Evolutionary conservation across 2,797 vertebrate species (phyloP).

Genomic region (Calcarius lapponicus): DNA sequence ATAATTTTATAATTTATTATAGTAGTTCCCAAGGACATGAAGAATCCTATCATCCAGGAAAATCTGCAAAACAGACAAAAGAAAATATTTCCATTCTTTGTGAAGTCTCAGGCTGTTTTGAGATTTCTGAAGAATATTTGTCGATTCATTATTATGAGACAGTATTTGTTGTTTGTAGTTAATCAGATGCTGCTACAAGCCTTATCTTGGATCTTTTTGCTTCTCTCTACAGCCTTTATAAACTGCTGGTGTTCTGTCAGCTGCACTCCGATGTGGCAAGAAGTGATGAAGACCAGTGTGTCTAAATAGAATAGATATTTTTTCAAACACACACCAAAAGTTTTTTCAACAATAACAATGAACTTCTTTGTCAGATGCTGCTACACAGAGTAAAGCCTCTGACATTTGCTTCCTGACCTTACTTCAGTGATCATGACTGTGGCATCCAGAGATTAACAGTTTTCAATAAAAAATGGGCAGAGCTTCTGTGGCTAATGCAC

Average conservation of each 20-base stretch:
- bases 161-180: not conserved
- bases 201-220: not conserved
- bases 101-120: not conserved
- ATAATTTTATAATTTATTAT: not conserved
- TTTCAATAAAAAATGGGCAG: not conserved
- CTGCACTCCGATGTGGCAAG: not conserved
- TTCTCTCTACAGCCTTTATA: not conserved
- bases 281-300: fast-evolving
- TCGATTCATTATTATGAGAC: not conserved
- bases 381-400: not conserved
- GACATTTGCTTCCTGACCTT: not conserved
- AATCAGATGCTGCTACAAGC: not conserved
- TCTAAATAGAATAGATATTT: not conserved
- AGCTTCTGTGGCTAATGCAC: not conserved
- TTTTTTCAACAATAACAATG: not conserved
- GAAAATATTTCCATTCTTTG: not conserved
- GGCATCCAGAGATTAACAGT: not conserved
- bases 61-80: not conserved
- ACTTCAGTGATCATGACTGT: not conserved
- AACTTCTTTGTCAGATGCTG: not conserved
- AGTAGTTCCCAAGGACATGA: not conserved
- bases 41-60: not conserved
- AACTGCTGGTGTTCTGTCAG: not conserved
- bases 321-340: not conserved
- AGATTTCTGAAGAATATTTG: not conserved